Base-by-base conservation (phyloP, 2,888 invertebrate species). In the Hipparchia sbordonii region DNA sequence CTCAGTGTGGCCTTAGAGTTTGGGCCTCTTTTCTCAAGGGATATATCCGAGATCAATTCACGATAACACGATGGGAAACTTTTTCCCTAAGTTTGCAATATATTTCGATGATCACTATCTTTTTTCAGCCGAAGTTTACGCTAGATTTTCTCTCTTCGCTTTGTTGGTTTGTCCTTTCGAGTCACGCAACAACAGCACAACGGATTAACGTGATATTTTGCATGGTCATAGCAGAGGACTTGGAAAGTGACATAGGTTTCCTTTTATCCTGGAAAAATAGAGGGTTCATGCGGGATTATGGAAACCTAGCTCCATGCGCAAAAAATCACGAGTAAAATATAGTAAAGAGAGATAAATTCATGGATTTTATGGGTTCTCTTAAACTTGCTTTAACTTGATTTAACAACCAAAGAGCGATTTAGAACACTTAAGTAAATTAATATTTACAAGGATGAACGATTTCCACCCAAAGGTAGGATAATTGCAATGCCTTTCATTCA, bases 31-130 rank as follows among this genome's bases (percentile, higher is more conserved):
- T 13, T 13, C 65, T 52, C 45, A 57, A 66, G 61, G 54, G 46
- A 54, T 45, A 13, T 54, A 60, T 61, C 60, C 56, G 54, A 67
- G 67, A 71, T 67, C 61, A 67, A 71, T 67, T 62, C 54, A 33
- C 46, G 54, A 61, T 71, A 71, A 67, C n/a, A 60, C 9, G 61
- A 67, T 67, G 23, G 54, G 60, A 9, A 71, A 71, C 60, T 71
- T 67, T 71, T 54, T 67, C 10, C 67, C n/a, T 13, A 57, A 10
- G 7, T 57, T 57, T 39, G 56, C 46, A 57, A 57, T 57, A 67
- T 12, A 67, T 46, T 13, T 56, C 13, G 13, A 33, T 57, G 45
- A 56, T 46, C n/a, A 54, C 51, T 6, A 52, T 54, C 52, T 65
- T 52, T 48, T 65, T 60, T 39, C 33, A 10, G 9, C 10, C 6